Evolutionary conservation across 1,140 invertebrate genomes (phyloP), one percentile per base, ranked within the genome.

Genomic region (Drosophila bocki): DNA sequence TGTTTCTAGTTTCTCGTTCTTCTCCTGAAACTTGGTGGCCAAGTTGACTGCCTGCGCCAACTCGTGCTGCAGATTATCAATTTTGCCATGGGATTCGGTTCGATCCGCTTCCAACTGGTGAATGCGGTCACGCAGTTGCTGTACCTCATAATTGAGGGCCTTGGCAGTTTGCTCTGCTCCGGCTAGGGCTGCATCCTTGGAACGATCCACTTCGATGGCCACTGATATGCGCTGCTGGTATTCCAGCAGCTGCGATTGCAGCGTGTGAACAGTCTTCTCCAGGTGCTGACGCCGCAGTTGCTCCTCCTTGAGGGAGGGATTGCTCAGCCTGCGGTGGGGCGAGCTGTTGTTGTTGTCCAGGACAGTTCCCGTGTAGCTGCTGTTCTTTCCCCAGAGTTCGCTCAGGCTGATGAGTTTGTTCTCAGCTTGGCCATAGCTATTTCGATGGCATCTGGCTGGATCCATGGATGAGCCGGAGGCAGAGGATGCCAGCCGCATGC

Each of bases 141-240:
- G 79, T 9, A 90, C 60, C 33, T 92, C 91, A 39, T 69, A 62
- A 53, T 81, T 80, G 0, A 92, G 67, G 6, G 60, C 78, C 50
- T 83, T 78, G 13, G 64, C 65, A 4, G 95, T 94, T 29, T 94
- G 93, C 64, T 95, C 94, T 22, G 96, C 94, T 81, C 95, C 95
- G 7, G 91, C 77, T 17, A 97, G 95, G 0, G 95, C 94, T 15
- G 93, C 88, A 88, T 97, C 96, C 87, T 97, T 97, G 8, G 95
- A 94, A 47, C 94, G 94, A 91, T 97, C 96, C 1, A 97, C 95
- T 92, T 95, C 94, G 12, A 97, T 92, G 5, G 96, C 96, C 3
- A 97, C 96, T 0, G 96, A 96, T 29, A 97, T 86, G 75, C 96
- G 95, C 87, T 97, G 96, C 92, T 97, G 95, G 74, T 96, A 95